Conservation (phyloP, 2,113 vertebrate species). For the Rutilus rutilus region DNA sequence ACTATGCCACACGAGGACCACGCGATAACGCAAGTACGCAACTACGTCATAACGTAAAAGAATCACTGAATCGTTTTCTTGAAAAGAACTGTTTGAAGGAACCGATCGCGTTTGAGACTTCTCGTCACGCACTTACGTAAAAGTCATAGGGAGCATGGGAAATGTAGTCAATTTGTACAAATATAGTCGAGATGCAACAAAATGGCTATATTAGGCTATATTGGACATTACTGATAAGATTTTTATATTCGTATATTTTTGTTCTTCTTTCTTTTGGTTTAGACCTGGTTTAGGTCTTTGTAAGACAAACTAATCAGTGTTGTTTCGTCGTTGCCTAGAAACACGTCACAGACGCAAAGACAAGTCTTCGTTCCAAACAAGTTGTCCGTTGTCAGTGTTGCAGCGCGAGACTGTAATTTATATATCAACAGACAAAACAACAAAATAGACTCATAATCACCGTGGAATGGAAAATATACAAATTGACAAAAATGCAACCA, state of each 20-base stretch:
- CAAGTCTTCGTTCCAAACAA: neutral
- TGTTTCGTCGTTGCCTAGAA: constrained; percentile 17
- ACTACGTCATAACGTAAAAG: neutral
- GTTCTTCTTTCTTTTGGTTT: neutral
- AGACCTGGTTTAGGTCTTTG: neutral
- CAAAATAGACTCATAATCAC: neutral
- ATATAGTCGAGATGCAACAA: neutral
- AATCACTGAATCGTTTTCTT: neutral
- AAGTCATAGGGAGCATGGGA: neutral
- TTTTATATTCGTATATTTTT: neutral
- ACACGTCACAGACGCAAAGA: neutral
- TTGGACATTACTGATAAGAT: neutral
- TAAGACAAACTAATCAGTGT: neutral
- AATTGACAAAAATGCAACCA: constrained; percentile 60
- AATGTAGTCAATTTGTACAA: constrained; percentile 3
- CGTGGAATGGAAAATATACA: constrained; percentile 63
- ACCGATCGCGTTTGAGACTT: neutral
- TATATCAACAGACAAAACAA: neutral
- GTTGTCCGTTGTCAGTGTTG: neutral
- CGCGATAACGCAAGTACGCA: neutral
- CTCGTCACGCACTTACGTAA: neutral
- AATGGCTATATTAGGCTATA: neutral
- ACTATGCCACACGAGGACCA: neutral
- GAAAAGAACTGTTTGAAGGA: neutral
- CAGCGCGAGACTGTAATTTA: neutral